Percentiles rank a stretch among this genome's conserved stretches.
Conservation (phyloP, 1,140 invertebrate genomes). For the Heliconius hewitsoni region DNA sequence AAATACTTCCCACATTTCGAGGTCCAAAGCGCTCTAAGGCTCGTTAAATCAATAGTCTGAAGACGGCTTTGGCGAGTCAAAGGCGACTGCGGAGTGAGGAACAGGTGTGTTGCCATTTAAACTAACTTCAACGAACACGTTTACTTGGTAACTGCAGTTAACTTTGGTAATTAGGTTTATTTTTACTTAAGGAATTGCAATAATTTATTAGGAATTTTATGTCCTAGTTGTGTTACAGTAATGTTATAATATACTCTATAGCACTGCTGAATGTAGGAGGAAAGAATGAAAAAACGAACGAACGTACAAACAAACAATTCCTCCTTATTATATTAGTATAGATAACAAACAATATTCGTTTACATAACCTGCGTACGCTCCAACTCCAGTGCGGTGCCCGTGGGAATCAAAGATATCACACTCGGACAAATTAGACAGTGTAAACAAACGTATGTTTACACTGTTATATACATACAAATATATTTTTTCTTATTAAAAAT, state of each 20-base stretch:
- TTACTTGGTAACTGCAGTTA: background rate
- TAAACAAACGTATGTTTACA: background rate
- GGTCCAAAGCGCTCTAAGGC: background rate
- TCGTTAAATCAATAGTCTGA: constrained; percentile 3
- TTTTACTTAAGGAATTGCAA: background rate
- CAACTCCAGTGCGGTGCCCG: background rate
- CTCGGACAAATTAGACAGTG: background rate
- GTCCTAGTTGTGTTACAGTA: too few relatives aligned
- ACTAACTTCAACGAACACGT: background rate
- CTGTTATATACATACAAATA: background rate
- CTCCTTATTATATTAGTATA: too few relatives aligned
- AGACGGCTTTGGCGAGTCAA: constrained; percentile 1
- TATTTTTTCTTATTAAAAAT: background rate
- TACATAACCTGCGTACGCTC: background rate
- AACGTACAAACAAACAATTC: too few relatives aligned
- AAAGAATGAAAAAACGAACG: too few relatives aligned
- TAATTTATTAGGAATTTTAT: too few relatives aligned
- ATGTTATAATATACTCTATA: too few relatives aligned
- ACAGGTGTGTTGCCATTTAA: constrained; percentile 12
- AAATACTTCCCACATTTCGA: background rate
- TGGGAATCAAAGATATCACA: constrained; percentile 3
- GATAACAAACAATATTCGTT: background rate
- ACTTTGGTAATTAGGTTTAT: background rate
- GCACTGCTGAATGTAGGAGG: too few relatives aligned
- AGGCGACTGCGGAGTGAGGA: constrained; percentile 1